Evolutionary conservation across 2,113 vertebrate genomes (phyloP), one percentile per base, ranked within the genome.

Genomic region (Malurus alboscapulatus): DNA sequence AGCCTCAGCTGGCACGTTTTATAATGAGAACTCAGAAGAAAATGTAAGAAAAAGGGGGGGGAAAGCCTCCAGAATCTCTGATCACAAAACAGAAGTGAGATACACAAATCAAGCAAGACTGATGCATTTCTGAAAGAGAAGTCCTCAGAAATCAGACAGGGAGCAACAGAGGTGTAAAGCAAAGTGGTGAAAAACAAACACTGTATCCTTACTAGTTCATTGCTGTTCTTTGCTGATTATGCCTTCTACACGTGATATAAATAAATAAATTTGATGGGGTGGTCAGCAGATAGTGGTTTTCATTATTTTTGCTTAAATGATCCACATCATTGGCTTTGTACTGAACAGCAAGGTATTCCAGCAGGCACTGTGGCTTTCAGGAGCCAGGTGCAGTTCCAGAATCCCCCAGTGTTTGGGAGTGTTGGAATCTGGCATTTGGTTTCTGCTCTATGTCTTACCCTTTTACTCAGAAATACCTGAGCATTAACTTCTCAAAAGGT

Each of bases 1-100:
- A 48, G 66, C 25, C 45, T 82, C 90, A 79, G 71, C 48, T 6
- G 1, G 59, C 29, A 29, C 32, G 63, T 73, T 72, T 58, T 79
- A 1, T 71, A 38, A 50, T 7, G 42, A 81, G 84, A 87, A 65
- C 42, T 61, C 36, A 30, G 42, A 87, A 48, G 69, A 80, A 80
- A 90, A 67, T 20, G 4, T 8, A 63, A 40, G 8, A 53, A 59
- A 78, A 82, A 30, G 1, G 15, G 25, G 24, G 0, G 0, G 3
- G 1, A 65, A 18, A 0, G 2, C 34, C 16, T 45, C 32, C 45
- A 54, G 57, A 92, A 53, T 42, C 61, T 61, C 42, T 65, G 27
- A 27, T 78, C 20, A n/a, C 40, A n/a, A 84, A 74, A 6, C 26
- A 61, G 25, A 87, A 77, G 44, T 1, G 2, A 42, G 44, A 27